phyloP scores from a whole-genome alignment of 1,140 invertebrate genomes.

The Zaprionus camerounensis region DNA sequence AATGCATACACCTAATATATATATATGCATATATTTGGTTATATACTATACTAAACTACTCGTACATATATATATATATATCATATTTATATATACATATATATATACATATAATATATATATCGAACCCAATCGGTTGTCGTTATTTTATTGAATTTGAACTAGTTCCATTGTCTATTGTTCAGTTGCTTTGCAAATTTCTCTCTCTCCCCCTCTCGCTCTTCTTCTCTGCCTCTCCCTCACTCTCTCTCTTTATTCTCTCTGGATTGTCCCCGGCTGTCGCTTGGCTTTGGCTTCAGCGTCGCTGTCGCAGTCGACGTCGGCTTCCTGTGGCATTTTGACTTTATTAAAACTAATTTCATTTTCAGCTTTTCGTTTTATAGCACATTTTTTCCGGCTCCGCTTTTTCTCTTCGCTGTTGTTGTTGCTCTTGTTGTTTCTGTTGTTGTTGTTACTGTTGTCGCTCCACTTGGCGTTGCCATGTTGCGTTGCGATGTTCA shows the following conservation, averaged over 20 bases:
- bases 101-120: neutral
- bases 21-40: too few relatives aligned
- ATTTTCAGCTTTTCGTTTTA: conserved; percentile 67
- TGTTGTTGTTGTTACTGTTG: conserved; percentile 45
- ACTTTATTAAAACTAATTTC: conserved; percentile 79
- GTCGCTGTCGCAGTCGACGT: neutral
- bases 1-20: too few relatives aligned
- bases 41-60: too few relatives aligned
- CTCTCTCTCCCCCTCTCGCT: neutral
- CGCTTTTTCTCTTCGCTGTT: conserved; percentile 26
- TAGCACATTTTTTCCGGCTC: conserved; percentile 53
- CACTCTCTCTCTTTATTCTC: neutral
- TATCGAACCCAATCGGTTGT: neutral
- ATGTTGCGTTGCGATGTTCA: conserved; percentile 63
- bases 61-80: neutral
- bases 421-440: conserved; percentile 30
- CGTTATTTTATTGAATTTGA: conserved; percentile 19
- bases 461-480: conserved; percentile 60
- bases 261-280: neutral
- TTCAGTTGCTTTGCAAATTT: conserved; percentile 69
- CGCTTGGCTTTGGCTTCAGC: conserved; percentile 3
- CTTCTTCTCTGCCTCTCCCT: neutral
- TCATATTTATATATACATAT: neutral
- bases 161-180: conserved; percentile 26
- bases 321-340: conserved; percentile 67